Base-by-base conservation (phyloP, 2,113 vertebrate species). In the Tachuris rubrigastra region DNA sequence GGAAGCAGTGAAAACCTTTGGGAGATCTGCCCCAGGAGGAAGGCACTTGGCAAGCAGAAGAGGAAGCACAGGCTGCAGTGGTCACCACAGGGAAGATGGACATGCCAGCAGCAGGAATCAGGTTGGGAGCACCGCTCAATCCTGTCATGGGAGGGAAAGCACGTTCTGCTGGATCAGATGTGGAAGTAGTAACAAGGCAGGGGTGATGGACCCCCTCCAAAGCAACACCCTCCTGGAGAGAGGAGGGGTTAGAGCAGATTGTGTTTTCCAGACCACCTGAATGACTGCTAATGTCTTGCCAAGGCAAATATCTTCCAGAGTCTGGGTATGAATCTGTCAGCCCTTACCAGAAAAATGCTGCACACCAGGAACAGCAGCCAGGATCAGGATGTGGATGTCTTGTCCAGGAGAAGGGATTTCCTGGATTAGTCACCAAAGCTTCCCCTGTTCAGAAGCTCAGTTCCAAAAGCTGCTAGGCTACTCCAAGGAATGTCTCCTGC, bases 21-120 rank as follows among this genome's bases (percentile, higher is more conserved):
- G 72, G 56, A 86, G 28, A 24, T 37, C 14, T 69, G 35, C 44
- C 33, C 10, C 27, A 16, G 49, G 22, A 58, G 27, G 44, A 85
- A 39, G 59, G 63, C 3, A 2, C 33, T 69, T 3, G 0, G 14
- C 0, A 0, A 78, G 66, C 67, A 58, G 33, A 58, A 33, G 20
- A 39, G 42, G 78, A 25, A 44, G 18, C n/a, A 6, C 44, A 8
- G 0, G 0, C 20, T 68, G 24, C 39, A 9, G 42, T 1, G 5
- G 46, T 63, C 30, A 56, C 72, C 62, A 24, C 2, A 10, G 20
- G 24, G 27, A 6, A 87, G 31, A 37, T 18, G 55, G 55, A 35
- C 3, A 5, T 6, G 20, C n/a, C 10, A 3, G n/a, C 19, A 39
- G 53, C 66, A 55, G 41, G 58, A n/a, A 23, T 18, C 23, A 5